A percentile compares a stretch with the other conserved stretches of the same genome.
phyloP scores from a whole-genome alignment of 1,140 invertebrate genomes.

The Trachymyrmex cornetzi region DNA sequence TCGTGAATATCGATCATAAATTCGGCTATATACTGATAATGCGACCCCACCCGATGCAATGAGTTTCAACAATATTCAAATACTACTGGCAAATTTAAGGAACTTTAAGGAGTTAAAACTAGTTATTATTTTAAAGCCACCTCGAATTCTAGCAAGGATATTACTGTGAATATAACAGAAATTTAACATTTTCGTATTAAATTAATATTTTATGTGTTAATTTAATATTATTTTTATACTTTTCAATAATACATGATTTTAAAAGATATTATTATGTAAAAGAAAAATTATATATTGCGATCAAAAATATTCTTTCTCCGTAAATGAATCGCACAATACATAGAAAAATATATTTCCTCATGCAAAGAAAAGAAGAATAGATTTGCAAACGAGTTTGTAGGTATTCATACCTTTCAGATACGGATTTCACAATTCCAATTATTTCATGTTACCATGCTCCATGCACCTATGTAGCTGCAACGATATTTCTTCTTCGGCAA shows the following conservation, averaged over 20 bases:
- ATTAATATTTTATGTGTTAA: too few species aligned
- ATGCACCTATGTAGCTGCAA: not conserved
- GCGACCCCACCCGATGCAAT: slow-evolving; percentile 10
- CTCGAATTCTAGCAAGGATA: not conserved
- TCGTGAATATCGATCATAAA: slow-evolving; percentile 73
- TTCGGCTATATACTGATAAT: slow-evolving; percentile 66
- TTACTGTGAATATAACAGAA: not conserved
- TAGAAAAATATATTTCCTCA: slow-evolving; percentile 1
- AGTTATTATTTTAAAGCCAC: not conserved
- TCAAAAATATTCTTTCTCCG: not conserved
- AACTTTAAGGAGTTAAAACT: not conserved
- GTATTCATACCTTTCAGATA: slow-evolving; percentile 37
- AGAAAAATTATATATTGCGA: not conserved
- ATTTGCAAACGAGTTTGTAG: slow-evolving; percentile 21
- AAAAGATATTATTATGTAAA: not conserved
- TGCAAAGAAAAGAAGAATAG: slow-evolving; percentile 19
- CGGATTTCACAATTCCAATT: slow-evolving; percentile 39
- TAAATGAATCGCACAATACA: not conserved
- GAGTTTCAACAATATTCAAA: not conserved
- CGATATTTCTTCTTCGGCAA: slow-evolving; percentile 33
- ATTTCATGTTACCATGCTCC: slow-evolving; percentile 17
- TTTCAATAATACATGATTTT: not conserved
- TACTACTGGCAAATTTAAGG: slow-evolving; percentile 39
- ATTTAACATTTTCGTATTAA: not conserved
- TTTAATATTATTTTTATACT: not conserved